A percentile compares a stretch with the other conserved stretches of the same genome.
Conservation (phyloP, 1,140 invertebrate species). For the Globodera rostochiensis region DNA sequence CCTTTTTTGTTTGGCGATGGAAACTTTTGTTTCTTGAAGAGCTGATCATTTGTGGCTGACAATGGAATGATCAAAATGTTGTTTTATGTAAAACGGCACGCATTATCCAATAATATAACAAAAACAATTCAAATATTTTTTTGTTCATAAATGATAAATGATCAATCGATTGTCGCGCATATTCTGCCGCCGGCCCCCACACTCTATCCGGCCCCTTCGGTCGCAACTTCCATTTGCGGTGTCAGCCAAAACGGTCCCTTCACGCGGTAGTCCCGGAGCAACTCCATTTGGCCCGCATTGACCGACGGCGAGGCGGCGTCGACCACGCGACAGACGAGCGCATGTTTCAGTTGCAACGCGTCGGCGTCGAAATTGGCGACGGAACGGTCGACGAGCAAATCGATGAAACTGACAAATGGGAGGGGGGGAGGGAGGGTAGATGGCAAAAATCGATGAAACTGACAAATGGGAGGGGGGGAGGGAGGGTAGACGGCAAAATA, state of each 20-base stretch:
- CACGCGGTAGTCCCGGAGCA: conserved; percentile 7
- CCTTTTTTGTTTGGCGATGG: no score
- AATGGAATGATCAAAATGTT: no score
- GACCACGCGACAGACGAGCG: conserved; percentile 19
- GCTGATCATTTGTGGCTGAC: no score
- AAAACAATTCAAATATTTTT: no score
- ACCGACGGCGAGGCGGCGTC: not conserved
- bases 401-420: conserved; percentile 10
- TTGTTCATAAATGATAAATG: no score
- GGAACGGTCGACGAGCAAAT: conserved; percentile 20
- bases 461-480: not conserved
- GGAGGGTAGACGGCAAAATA: not conserved
- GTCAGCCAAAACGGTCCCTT: conserved; percentile 9
- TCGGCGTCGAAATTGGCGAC: conserved; percentile 8
- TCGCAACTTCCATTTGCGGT: conserved; percentile 7
- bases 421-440: no score
- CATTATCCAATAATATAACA: no score
- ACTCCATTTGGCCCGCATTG: conserved; percentile 14
- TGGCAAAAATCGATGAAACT: conserved; percentile 18
- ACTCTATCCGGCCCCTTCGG: not conserved
- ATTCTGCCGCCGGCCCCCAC: no score
- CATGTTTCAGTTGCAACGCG: conserved; percentile 18
- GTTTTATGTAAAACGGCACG: no score
- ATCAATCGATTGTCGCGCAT: no score
- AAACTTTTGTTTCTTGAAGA: no score